Percentiles rank a stretch among this genome's conserved stretches.
phyloP scores from a whole-genome alignment of 2,113 vertebrate genomes.

The Microcebus lehilahytsara region DNA sequence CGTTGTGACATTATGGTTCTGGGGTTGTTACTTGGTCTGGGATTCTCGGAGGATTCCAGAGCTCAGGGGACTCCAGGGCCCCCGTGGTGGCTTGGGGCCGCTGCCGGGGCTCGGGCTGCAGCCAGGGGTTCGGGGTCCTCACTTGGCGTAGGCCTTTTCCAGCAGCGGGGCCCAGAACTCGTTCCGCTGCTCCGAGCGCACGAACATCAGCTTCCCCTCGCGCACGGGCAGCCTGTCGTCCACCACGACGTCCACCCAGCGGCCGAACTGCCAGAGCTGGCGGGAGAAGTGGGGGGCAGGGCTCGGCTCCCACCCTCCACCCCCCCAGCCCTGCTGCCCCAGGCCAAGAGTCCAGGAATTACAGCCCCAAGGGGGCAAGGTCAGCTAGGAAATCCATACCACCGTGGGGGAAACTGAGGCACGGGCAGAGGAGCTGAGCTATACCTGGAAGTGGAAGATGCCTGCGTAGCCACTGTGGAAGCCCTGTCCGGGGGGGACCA shows the following conservation, averaged over 20 bases:
- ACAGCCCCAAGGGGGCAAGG: not conserved
- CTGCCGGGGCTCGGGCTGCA: not conserved
- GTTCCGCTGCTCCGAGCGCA: constrained; percentile 71
- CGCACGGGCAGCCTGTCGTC: constrained; percentile 81
- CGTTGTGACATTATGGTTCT: not conserved
- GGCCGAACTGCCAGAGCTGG: constrained; percentile 86
- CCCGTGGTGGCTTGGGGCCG: not conserved
- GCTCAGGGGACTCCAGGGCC: accelerated
- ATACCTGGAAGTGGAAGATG: constrained; percentile 83
- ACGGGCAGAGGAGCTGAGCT: not conserved
- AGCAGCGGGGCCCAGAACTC: constrained; percentile 85
- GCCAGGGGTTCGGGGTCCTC: not conserved
- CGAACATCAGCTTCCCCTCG: constrained; percentile 81
- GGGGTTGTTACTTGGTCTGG: not conserved
- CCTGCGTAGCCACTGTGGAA: constrained; percentile 76
- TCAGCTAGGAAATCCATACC: not conserved
- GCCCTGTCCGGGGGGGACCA: constrained; percentile 74
- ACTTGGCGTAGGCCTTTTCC: constrained; percentile 86
- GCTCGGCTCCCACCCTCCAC: accelerated
- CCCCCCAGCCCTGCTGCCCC: not conserved
- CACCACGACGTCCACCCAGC: constrained; percentile 85
- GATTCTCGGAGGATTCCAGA: not conserved
- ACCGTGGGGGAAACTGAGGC: not conserved
- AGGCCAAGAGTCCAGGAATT: not conserved
- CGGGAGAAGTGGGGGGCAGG: accelerated